A percentile compares a stretch with the other conserved stretches of the same genome.
Conservation (phyloP, 2,888 invertebrate genomes). For the Napeogenes sylphis region DNA sequence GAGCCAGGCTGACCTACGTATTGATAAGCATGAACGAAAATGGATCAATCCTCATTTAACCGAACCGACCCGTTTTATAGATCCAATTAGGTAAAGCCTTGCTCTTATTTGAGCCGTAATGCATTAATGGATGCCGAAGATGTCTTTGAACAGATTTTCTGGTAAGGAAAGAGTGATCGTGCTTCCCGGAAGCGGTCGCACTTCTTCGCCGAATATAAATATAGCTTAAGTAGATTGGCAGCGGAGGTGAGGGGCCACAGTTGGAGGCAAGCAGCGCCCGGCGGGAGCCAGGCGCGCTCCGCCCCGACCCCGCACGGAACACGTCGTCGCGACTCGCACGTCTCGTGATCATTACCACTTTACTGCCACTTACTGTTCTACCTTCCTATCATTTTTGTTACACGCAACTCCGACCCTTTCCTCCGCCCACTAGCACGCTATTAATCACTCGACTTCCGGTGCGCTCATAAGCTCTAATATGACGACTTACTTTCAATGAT, state of each 20-base stretch:
- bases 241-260: conserved; percentile 18
- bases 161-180: conserved; percentile 14
- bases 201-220: conserved; percentile 11
- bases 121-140: too few species aligned
- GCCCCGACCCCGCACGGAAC: conserved; percentile 74
- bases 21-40: not conserved
- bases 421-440: conserved; percentile 67
- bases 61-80: not conserved
- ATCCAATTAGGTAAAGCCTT: not conserved
- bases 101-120: too few species aligned
- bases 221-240: not conserved
- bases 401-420: conserved; percentile 69
- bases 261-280: conserved; percentile 13
- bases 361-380: conserved; percentile 71
- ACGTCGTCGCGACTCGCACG: conserved; percentile 66
- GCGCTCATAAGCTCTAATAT: conserved; percentile 24
- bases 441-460: conserved; percentile 40
- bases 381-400: conserved; percentile 69
- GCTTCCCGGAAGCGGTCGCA: conserved; percentile 15
- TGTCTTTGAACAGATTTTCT: not conserved
- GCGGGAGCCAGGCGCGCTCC: conserved; percentile 32
- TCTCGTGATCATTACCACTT: conserved; percentile 70
- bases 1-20: not conserved
- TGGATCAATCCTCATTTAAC: not conserved
- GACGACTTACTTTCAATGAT: conserved; percentile 30